These are phyloP conservation scores for Hedya salicella DNA, from an alignment of 2,888 invertebrate species.

Conservation along the genomic window DNA sequence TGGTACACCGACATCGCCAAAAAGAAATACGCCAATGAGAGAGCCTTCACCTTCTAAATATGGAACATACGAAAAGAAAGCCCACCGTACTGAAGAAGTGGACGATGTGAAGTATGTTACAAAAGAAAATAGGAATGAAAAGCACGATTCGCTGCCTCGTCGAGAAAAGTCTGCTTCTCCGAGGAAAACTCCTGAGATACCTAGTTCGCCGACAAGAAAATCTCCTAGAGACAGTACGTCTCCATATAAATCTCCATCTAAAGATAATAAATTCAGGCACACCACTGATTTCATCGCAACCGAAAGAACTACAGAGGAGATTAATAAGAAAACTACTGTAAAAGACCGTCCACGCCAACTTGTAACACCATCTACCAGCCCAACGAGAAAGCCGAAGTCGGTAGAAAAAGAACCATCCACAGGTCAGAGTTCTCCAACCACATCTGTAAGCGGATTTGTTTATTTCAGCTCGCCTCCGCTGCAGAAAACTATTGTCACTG, in stretches of 20 bases:
- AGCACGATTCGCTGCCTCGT: slow-evolving; percentile 51
- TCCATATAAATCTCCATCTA: slow-evolving; percentile 59
- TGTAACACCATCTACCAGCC: slow-evolving; percentile 81
- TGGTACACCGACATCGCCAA: slow-evolving; percentile 30
- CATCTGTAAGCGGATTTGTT: slow-evolving; percentile 83
- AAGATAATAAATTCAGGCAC: slow-evolving; percentile 60
- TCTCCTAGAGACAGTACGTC: slow-evolving; percentile 58
- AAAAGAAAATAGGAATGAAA: slow-evolving; percentile 50
- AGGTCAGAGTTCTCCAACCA: slow-evolving; percentile 82
- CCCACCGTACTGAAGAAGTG: slow-evolving; percentile 44
- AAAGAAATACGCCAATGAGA: slow-evolving; percentile 40
- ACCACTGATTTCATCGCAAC: slow-evolving; percentile 66
- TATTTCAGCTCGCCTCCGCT: slow-evolving; percentile 70
- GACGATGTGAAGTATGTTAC: slow-evolving; percentile 44
- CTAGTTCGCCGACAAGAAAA: slow-evolving; percentile 55
- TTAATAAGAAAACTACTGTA: slow-evolving; percentile 56
- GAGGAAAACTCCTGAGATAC: slow-evolving; percentile 49
- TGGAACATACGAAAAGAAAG: slow-evolving; percentile 57
- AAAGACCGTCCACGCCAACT: slow-evolving; percentile 70
- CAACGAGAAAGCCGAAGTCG: slow-evolving; percentile 72
- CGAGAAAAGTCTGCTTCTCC: slow-evolving; percentile 51
- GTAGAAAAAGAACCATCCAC: slow-evolving; percentile 70
- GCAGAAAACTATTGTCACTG: slow-evolving; percentile 66
- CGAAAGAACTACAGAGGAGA: slow-evolving; percentile 66
- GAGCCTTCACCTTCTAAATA: slow-evolving; percentile 50